A percentile compares a stretch with the other conserved stretches of the same genome.
These are phyloP conservation scores for Deilephila porcellus DNA, from an alignment of 2,888 invertebrate species.

Conservation along the genomic window DNA sequence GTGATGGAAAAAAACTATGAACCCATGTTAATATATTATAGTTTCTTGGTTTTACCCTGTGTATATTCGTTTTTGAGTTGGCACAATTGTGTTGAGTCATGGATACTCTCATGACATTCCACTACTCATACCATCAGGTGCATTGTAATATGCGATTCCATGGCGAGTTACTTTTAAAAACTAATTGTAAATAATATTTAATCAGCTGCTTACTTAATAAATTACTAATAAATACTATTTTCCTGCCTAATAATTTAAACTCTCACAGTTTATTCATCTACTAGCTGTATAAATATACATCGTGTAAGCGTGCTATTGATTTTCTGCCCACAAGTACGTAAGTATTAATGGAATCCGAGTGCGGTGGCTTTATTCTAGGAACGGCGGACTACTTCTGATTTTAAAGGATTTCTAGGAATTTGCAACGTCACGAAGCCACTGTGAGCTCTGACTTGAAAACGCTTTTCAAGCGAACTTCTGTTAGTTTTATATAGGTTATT, in stretches of 20 bases:
- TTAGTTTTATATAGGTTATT: not conserved
- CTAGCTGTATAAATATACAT: not conserved
- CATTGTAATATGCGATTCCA: too few relatives aligned
- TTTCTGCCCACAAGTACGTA: conserved; percentile 16
- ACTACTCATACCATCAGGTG: too few relatives aligned
- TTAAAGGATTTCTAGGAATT: conserved; percentile 12
- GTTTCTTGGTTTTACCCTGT: too few relatives aligned
- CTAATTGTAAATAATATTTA: too few relatives aligned
- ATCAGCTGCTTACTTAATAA: not conserved
- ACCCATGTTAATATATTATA: too few relatives aligned
- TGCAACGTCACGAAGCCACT: not conserved
- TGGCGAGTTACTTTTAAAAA: too few relatives aligned
- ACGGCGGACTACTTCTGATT: conserved; percentile 55
- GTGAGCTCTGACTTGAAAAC: not conserved
- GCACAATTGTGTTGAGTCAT: too few relatives aligned
- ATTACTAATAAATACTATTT: not conserved
- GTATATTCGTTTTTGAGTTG: too few relatives aligned
- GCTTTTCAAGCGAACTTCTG: not conserved
- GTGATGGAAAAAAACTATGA: too few relatives aligned
- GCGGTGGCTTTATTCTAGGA: conserved; percentile 57
- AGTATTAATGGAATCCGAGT: conserved; percentile 70
- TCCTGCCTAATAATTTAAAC: not conserved
- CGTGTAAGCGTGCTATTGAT: not conserved
- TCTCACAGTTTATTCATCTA: too few relatives aligned
- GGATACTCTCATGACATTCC: too few relatives aligned